phyloP scores from a whole-genome alignment of 2,888 invertebrate genomes.

The Rapana venosa region DNA sequence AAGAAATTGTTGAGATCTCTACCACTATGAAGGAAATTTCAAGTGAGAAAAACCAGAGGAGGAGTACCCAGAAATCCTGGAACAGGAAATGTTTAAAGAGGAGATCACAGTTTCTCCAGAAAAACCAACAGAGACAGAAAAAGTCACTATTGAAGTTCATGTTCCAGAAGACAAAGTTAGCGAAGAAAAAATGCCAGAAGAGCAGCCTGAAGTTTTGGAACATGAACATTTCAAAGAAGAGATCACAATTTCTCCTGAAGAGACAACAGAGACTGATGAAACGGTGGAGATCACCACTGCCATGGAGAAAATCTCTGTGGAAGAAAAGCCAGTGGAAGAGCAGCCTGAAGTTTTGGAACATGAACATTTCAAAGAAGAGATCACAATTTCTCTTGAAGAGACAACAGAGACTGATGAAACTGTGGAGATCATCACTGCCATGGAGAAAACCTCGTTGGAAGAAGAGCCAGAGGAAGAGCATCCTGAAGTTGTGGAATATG shows the following conservation, averaged over 20 bases:
- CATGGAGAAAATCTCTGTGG: slow-evolving; percentile 9
- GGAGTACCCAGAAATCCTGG: slow-evolving; percentile 41
- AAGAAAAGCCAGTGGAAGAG: slow-evolving; percentile 20
- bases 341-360: slow-evolving; percentile 45
- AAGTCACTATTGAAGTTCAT: background rate
- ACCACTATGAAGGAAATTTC: background rate
- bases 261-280: slow-evolving; percentile 28
- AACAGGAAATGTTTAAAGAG: slow-evolving; percentile 30
- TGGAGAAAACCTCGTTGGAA: too few species aligned
- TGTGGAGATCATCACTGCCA: too few species aligned
- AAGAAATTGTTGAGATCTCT: slow-evolving; percentile 24
- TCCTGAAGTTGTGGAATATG: slow-evolving; percentile 43
- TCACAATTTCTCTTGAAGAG: slow-evolving; percentile 31
- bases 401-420: slow-evolving; percentile 35
- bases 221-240: slow-evolving; percentile 33
- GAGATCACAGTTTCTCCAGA: slow-evolving; percentile 25
- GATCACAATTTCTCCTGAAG: slow-evolving; percentile 23
- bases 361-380: slow-evolving; percentile 34
- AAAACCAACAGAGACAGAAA: slow-evolving; percentile 38
- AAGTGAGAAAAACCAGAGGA: slow-evolving; percentile 21
- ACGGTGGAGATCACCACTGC: background rate
- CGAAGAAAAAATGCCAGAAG: slow-evolving; percentile 5
- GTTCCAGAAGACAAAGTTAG: slow-evolving; percentile 30
- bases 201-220: slow-evolving; percentile 47
- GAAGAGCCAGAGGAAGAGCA: slow-evolving; percentile 11